Conservation (phyloP, 1,140 invertebrate genomes). For the Ceratina calcarata region DNA sequence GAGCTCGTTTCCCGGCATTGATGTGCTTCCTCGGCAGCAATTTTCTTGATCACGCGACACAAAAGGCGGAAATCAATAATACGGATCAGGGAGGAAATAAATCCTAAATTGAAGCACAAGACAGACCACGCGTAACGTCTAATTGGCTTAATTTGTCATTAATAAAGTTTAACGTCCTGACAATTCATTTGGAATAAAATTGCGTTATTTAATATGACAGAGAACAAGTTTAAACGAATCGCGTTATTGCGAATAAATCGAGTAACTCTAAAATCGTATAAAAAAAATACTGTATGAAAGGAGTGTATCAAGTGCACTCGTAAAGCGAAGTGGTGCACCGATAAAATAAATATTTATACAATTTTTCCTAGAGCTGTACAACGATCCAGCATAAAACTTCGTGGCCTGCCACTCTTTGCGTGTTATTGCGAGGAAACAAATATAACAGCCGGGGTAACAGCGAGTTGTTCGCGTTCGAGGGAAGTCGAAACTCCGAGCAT, state of each 20-base stretch:
- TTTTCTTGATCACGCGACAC: conserved; percentile 71
- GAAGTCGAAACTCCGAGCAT: conserved; percentile 3
- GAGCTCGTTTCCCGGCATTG: conserved; percentile 47
- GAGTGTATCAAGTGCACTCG: no score
- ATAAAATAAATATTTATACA: no score
- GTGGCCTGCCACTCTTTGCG: not conserved
- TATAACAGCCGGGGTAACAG: not conserved
- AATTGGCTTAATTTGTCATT: not conserved
- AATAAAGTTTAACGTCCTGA: no score
- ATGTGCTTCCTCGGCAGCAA: conserved; percentile 62
- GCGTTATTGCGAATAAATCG: no score
- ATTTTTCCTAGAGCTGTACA: not conserved
- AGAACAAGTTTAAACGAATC: no score
- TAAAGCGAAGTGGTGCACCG: no score
- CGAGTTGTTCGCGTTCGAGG: not conserved
- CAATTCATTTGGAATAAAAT: no score
- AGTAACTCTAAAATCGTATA: no score
- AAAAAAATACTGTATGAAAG: no score
- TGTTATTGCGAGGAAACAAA: conserved; percentile 15
- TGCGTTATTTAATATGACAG: no score
- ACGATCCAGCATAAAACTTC: not conserved
- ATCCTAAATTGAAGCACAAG: conserved; percentile 24
- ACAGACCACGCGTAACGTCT: not conserved
- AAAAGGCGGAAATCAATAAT: conserved; percentile 69
- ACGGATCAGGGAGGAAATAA: conserved; percentile 31